Base-by-base conservation (phyloP, 1,140 invertebrate species). In the Melitaea cinxia region DNA sequence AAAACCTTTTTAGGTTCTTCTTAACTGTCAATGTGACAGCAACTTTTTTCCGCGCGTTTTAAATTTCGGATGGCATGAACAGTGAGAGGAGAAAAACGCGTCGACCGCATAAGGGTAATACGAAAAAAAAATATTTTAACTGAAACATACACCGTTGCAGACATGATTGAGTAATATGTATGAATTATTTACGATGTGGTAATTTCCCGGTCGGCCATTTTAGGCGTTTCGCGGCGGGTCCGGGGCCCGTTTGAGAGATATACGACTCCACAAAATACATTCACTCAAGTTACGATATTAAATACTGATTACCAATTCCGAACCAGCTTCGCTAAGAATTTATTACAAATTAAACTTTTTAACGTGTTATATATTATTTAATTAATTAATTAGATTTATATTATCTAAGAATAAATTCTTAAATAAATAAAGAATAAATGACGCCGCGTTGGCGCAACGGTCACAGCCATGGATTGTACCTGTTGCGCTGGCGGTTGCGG, bases 131-230 rank as follows among this genome's bases (percentile, higher is more conserved):
- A 68, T 39, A 45, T 56, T 66, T 72, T 68, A 60, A 74, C 75
- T 81, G 71, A 80, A 83, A 77, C 67, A 54, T 75, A 75, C 73
- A 82, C 79, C 79, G 80, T 81, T 81, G 78, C 57, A 68, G 70
- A 80, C 71, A 74, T 77, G 77, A 86, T 88, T 88, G 75, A 86
- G 85, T 88, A 86, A 86, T 86, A 80, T 82, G 72, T 72, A 84
- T 84, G 82, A 85, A 87, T 86, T 85, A 88, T 86, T 88, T 86
- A 88, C 80, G 75, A 83, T 82, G 85, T 86, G 78, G 78, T 84
- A 85, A 88, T 83, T 78, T 83, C 74, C 70, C 77, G 75, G 56
- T 60, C 66, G 52, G 72, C 82, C 77, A 77, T 82, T 83, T 85
- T 83, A 77, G 77, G 73, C 60, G 39, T 72, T 78, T 59, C 60